phyloP scores from a whole-genome alignment of 2,888 invertebrate species.

The Tenthredo notha region DNA sequence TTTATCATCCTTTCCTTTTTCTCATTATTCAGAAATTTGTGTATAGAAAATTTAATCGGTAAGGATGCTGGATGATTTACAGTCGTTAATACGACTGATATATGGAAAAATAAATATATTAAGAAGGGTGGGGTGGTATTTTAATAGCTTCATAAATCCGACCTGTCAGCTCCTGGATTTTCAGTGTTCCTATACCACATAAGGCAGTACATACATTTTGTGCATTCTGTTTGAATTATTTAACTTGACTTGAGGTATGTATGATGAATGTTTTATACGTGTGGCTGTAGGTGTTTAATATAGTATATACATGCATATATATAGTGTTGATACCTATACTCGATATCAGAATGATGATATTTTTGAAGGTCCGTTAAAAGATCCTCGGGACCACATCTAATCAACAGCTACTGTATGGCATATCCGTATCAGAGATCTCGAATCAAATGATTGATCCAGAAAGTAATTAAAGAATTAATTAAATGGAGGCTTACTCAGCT shows the following conservation, averaged over 20 bases:
- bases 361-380: conserved; percentile 37
- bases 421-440: conserved; percentile 66
- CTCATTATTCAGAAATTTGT: neutral
- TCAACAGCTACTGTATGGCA: conserved; percentile 63
- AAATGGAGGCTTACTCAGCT: conserved; percentile 76
- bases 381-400: conserved; percentile 43
- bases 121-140: conserved; percentile 12
- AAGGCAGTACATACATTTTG: neutral
- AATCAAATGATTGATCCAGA: conserved; percentile 61
- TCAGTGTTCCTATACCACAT: conserved; percentile 4
- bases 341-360: conserved; percentile 22
- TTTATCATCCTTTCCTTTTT: neutral
- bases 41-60: neutral
- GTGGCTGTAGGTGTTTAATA: neutral
- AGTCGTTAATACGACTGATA: conserved; percentile 26
- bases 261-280: neutral
- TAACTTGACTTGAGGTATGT: neutral
- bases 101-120: neutral
- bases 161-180: conserved; percentile 48
- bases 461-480: conserved; percentile 77
- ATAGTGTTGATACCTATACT: conserved; percentile 6
- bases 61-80: conserved; percentile 18
- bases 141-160: conserved; percentile 46
- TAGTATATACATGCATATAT: neutral
- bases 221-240: neutral